Evolutionary conservation across 2,113 vertebrate species (phyloP).

Genomic region (Shinisaurus crocodilurus): DNA sequence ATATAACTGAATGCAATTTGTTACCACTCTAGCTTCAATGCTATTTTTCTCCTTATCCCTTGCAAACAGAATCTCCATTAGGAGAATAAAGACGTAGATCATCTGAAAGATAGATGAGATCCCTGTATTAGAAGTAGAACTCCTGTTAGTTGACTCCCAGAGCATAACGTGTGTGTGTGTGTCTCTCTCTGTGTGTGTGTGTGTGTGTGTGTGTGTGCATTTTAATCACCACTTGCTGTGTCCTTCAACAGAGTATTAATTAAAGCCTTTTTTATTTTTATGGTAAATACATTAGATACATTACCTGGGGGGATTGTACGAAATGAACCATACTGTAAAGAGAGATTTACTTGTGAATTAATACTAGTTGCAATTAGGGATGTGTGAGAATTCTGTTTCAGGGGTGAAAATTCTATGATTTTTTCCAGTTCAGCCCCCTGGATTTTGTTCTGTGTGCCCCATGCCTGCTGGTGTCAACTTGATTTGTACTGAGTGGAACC

Average conservation of each 20-base stretch:
- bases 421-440: too few species aligned
- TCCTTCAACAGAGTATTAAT: slow-evolving; percentile 63
- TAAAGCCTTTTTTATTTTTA: slow-evolving; percentile 66
- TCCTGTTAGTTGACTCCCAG: slow-evolving; percentile 25
- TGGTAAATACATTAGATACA: slow-evolving; percentile 62
- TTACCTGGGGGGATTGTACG: slow-evolving; percentile 59
- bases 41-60: slow-evolving; percentile 44
- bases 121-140: not conserved
- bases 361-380: slow-evolving; percentile 56
- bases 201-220: not conserved
- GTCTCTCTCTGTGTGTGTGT: too few species aligned
- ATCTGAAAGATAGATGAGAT: slow-evolving; percentile 19
- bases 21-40: not conserved
- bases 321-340: slow-evolving; percentile 39
- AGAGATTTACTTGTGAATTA: slow-evolving; percentile 64
- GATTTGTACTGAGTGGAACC: too few species aligned
- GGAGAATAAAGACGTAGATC: slow-evolving; percentile 57
- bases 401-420: too few species aligned
- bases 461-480: too few species aligned
- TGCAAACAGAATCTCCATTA: slow-evolving; percentile 55
- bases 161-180: not conserved
- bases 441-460: too few species aligned
- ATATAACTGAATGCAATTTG: not conserved
- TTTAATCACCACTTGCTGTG: slow-evolving; percentile 26
- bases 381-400: not conserved